A percentile compares a stretch with the other conserved stretches of the same genome.
Conservation (phyloP, 2,888 invertebrate species). For the Oligia strigilis region DNA sequence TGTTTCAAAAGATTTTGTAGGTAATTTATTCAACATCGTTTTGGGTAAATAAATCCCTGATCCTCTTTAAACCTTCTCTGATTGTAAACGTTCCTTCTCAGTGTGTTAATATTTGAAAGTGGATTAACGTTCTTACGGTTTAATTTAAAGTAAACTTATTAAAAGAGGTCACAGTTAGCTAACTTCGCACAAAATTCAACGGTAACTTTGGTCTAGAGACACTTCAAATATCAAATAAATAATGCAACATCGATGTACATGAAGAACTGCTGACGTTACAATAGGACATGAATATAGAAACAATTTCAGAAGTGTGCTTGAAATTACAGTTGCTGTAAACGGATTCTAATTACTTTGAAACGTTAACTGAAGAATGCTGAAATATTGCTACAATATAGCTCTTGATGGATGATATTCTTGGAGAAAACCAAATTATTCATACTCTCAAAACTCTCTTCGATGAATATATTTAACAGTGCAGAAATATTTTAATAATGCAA, state of each 20-base stretch:
- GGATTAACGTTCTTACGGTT: not conserved
- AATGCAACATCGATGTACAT: not conserved
- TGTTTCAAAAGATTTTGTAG: conserved; percentile 3
- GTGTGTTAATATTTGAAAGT: not conserved
- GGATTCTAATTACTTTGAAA: not conserved
- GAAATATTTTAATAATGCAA: not conserved
- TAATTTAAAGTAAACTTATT: not conserved
- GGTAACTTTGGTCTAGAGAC: not conserved
- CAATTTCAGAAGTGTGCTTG: conserved; percentile 11
- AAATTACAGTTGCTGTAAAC: not conserved
- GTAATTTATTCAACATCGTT: conserved; percentile 2
- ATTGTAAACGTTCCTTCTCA: not conserved
- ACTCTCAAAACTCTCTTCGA: not conserved
- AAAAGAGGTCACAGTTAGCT: not conserved
- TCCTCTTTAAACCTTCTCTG: not conserved
- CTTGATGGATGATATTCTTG: not conserved
- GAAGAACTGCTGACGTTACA: conserved; percentile 17
- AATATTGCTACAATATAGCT: not conserved
- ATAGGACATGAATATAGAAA: conserved; percentile 39
- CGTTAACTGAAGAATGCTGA: not conserved
- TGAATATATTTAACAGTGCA: not conserved
- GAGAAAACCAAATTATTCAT: not conserved
- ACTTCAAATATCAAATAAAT: not conserved
- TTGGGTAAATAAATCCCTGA: not conserved
- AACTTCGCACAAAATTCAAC: not conserved